phyloP scores from a whole-genome alignment of 2,888 invertebrate species.

The Lamellibrachia satsuma region DNA sequence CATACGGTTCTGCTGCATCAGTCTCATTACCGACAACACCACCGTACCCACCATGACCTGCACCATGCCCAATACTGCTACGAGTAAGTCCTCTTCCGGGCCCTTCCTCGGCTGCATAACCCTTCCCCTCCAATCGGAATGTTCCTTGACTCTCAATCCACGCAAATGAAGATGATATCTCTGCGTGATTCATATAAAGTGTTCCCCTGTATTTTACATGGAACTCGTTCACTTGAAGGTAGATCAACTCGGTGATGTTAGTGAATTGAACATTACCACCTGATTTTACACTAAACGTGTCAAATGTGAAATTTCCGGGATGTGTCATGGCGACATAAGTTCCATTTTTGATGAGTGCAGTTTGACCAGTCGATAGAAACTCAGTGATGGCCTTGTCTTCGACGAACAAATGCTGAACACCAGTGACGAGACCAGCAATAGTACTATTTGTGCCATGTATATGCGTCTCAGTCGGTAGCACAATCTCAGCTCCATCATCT shows the following conservation, averaged over 20 bases:
- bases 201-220: conserved; percentile 49
- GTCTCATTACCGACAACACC: conserved; percentile 34
- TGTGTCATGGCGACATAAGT: conserved; percentile 40
- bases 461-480: conserved; percentile 50
- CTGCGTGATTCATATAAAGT: conserved; percentile 50
- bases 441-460: conserved; percentile 51
- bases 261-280: conserved; percentile 46
- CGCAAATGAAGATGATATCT: conserved; percentile 47
- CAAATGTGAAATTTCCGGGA: conserved; percentile 48
- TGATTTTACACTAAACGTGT: conserved; percentile 46
- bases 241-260: conserved; percentile 40
- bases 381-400: conserved; percentile 44
- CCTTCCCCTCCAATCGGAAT: conserved; percentile 51
- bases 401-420: conserved; percentile 46
- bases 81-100: conserved; percentile 43
- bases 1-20: conserved; percentile 40
- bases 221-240: conserved; percentile 45
- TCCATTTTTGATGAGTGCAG: conserved; percentile 48
- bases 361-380: conserved; percentile 50
- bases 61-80: conserved; percentile 47
- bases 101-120: conserved; percentile 44
- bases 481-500: conserved; percentile 47
- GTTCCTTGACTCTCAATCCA: conserved; percentile 54
- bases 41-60: conserved; percentile 52
- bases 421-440: conserved; percentile 49